Evolutionary conservation across 1,140 invertebrate species (phyloP), one percentile per base, ranked within the genome.

Genomic region (Caerostris extrusa): DNA sequence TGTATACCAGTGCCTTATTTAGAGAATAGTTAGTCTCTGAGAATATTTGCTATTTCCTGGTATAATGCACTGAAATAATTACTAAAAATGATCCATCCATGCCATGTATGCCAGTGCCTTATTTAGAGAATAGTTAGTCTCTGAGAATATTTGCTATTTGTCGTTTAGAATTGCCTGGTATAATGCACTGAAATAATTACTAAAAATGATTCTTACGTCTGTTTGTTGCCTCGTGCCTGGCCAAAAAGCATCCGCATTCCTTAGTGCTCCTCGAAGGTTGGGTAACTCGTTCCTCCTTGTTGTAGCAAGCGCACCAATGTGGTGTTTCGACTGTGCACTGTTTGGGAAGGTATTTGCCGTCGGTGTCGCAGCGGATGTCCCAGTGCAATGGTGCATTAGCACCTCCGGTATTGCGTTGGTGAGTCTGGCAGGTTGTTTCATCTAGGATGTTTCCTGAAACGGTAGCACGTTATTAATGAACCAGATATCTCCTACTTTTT

Each of bases 301-400:
- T 50, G 67, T 93, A 85, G 53, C 91, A 90, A 50, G 86, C 55
- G 64, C 94, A 94, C 83, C 94, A 94, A 55, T 94, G 86, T 4
- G 69, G 69, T 6, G 14, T 83, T 6, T 87, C 53, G 3, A 53
- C 7, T 17, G 83, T 90, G 86, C 94, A 94, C 82, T 94, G 94
- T 3, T 90, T 17, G 58, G 94, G 69, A 4, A 64, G 55, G 57
- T 93, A 94, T 10, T 90, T 34, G 14, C 94, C 94, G 7, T 90
- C 4, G n/a, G 67, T 77, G 56, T 94, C 91, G 58, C 94, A 94
- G 7, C 61, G 91, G 19, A 88, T 87, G 69, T 89, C 61, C 87
- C 85, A 90, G 57, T 88, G 69, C 64, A 91, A n/a, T 34, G 14
- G 34, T 5, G 83, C 34, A 14, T 19, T 82, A 14, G 14, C 50